Evolutionary conservation across 2,113 vertebrate species (phyloP).

Genomic region (Vanacampus margaritifer): DNA sequence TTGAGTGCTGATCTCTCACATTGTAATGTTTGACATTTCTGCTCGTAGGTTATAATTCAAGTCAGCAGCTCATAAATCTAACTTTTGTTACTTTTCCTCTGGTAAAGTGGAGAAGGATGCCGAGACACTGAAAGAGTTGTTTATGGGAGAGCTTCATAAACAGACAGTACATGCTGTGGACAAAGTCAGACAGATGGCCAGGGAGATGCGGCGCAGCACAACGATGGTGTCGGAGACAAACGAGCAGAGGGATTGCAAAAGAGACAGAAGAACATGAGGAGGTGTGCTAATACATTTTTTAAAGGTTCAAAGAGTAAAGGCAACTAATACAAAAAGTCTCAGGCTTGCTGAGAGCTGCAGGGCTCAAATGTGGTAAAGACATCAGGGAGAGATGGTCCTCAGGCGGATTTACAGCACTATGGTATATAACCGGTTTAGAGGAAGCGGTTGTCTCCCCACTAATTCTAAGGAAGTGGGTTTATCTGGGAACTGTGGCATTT

Average conservation of each 20-base stretch:
- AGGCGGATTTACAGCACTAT: slow-evolving; percentile 24
- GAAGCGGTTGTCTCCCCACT: neutral
- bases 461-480: slow-evolving; percentile 10
- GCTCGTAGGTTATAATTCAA: slow-evolving; percentile 22
- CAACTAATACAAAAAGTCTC: slow-evolving; percentile 13
- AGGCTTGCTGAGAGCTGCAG: slow-evolving; percentile 22
- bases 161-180: slow-evolving; percentile 21
- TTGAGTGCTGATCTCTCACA: neutral
- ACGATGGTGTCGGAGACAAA: slow-evolving; percentile 19
- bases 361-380: slow-evolving; percentile 13
- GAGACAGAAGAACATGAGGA: slow-evolving; percentile 9
- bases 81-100: slow-evolving; percentile 33
- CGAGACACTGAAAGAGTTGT: slow-evolving; percentile 30
- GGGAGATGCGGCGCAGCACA: slow-evolving; percentile 18
- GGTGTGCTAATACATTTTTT: slow-evolving; percentile 6
- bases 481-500: neutral
- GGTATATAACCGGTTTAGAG: slow-evolving; percentile 22
- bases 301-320: slow-evolving; percentile 11
- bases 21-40: slow-evolving; percentile 10
- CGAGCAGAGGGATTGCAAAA: slow-evolving; percentile 9
- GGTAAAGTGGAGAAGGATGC: slow-evolving; percentile 21
- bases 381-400: slow-evolving; percentile 11
- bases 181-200: slow-evolving; percentile 28
- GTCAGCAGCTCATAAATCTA: slow-evolving; percentile 23
- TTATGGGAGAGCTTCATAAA: slow-evolving; percentile 34